Conservation (phyloP, 2,797 vertebrate genomes). For the Carduelis carduelis region DNA sequence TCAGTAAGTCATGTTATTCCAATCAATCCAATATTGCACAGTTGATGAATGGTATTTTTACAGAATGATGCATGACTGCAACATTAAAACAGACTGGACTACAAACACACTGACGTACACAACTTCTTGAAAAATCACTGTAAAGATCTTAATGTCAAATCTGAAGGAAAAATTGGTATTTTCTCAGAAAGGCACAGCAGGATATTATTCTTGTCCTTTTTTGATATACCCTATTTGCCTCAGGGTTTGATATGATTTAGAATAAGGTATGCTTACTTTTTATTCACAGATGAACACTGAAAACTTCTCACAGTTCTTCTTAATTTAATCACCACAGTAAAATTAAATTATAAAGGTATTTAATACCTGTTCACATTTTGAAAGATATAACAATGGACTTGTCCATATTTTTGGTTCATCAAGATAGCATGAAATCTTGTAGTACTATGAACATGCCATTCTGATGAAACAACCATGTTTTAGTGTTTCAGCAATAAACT, state of each 20-base stretch:
- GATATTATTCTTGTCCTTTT: constrained; percentile 48
- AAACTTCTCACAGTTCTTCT: constrained; percentile 55
- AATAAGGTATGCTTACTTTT: constrained; percentile 66
- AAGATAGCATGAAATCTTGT: constrained; percentile 13
- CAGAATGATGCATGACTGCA: background rate
- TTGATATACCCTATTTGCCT: constrained; percentile 45
- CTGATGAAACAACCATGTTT: background rate
- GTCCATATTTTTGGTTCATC: background rate
- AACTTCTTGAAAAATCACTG: constrained; percentile 51
- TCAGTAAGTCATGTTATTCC: background rate
- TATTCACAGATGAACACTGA: constrained; percentile 60
- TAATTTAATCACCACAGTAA: constrained; percentile 61
- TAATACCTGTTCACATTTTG: background rate
- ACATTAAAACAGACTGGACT: background rate
- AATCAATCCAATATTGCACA: background rate
- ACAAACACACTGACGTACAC: constrained; percentile 28
- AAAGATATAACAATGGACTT: background rate
- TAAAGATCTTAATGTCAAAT: constrained; percentile 40
- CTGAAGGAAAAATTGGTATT: constrained; percentile 60
- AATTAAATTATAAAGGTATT: constrained; percentile 38
- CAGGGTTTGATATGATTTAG: constrained; percentile 54
- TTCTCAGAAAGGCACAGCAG: constrained; percentile 61
- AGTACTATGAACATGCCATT: background rate
- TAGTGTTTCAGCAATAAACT: constrained; percentile 26
- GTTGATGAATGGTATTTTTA: background rate